phyloP scores from a whole-genome alignment of 2,888 invertebrate species.

The Balanococcus diminutus region DNA sequence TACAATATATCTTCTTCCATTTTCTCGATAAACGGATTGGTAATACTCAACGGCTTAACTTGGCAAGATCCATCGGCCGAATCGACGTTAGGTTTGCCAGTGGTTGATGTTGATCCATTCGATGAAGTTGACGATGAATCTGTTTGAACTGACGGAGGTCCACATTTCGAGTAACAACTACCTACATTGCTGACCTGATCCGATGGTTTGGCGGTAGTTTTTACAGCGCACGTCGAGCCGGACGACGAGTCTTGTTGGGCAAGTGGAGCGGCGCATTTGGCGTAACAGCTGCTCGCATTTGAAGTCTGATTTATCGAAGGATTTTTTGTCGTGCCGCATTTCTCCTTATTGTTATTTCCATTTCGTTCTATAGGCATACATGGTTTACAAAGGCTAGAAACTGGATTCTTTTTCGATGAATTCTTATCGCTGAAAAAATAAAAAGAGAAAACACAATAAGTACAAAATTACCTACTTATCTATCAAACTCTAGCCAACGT shows the following conservation, averaged over 20 bases:
- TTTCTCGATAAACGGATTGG: conserved; percentile 84
- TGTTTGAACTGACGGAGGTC: neutral
- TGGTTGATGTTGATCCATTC: neutral
- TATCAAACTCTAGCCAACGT: no score
- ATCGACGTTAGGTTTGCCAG: neutral
- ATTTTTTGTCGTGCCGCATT: neutral
- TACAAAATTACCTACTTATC: no score
- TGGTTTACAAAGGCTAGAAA: neutral
- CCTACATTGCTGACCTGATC: neutral
- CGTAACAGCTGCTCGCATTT: neutral
- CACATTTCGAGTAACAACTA: neutral
- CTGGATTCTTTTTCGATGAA: neutral
- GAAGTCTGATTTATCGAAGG: neutral
- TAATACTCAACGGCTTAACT: neutral
- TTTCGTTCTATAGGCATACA: neutral
- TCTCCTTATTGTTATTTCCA: neutral
- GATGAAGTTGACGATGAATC: neutral
- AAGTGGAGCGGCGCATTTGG: neutral
- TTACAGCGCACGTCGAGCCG: neutral
- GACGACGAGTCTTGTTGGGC: neutral
- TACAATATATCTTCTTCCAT: conserved; percentile 94
- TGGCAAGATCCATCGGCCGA: neutral
- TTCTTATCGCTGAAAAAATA: neutral
- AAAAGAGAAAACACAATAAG: no score
- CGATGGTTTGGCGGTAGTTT: neutral